Conservation (phyloP, 1,140 invertebrate genomes). For the Zaprionus gabonicus region DNA sequence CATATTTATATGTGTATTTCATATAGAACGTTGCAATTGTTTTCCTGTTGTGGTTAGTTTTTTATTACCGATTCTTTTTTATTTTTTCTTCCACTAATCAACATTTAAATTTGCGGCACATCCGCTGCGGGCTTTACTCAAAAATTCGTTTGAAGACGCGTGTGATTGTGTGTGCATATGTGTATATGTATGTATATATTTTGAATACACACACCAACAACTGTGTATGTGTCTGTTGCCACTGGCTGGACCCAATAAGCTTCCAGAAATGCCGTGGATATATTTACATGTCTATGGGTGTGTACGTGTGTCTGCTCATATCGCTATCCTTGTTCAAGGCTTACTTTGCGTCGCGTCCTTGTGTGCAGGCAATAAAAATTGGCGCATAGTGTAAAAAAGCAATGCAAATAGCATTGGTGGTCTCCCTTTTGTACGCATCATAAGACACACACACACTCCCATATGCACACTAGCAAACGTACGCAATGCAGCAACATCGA, state of each 20-base stretch:
- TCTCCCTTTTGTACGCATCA: constrained; percentile 1
- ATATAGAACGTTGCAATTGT: constrained; percentile 49
- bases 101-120: constrained; percentile 59
- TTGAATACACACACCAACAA: background rate
- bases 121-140: constrained; percentile 56
- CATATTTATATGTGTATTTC: constrained; percentile 19
- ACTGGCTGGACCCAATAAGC: background rate
- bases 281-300: background rate
- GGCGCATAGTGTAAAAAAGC: constrained; percentile 28
- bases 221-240: background rate
- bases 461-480: background rate
- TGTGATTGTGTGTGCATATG: constrained; percentile 3
- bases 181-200: background rate
- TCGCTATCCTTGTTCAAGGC: constrained; percentile 49
- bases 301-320: background rate
- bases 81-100: constrained; percentile 47
- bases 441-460: background rate
- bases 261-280: background rate
- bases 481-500: constrained; percentile 31
- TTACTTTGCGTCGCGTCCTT: constrained; percentile 45
- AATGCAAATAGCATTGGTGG: constrained; percentile 38
- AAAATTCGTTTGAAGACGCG: constrained; percentile 36
- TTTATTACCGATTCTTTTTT: constrained; percentile 37
- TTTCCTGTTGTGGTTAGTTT: constrained; percentile 39
- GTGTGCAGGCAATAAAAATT: constrained; percentile 28